Base-by-base conservation (phyloP, 2,888 invertebrate genomes). In the Macaria notata region DNA sequence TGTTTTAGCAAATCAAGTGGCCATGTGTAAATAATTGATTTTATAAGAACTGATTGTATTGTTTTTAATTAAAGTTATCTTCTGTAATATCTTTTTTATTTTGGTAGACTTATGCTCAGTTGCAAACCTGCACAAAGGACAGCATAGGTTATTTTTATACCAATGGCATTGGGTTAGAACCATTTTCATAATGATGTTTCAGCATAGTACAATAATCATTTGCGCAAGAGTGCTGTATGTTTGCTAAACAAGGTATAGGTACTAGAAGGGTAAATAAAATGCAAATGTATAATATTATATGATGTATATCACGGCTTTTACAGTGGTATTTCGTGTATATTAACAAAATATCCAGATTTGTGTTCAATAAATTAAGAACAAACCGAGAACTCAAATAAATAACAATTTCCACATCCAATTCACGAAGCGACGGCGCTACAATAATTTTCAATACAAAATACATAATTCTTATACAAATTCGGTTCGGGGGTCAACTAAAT, bases 241-340 rank as follows among this genome's bases (percentile, higher is more conserved):
- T 6, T 36, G 33, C 33, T 36, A 36, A 4, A 36, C 7, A 36
- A 7, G 33, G 33, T 36, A 7, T 4, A 7, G 33, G 33, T 7
- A 36, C 33, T 36, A 6, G 33, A 36, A 56, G 53, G 45, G 59
- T 38, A 84, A 90, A 88, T 88, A 77, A 90, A 89, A 88, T 75
- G 75, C 83, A 66, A 78, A 79, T 86, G 39, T 86, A 82, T 88
- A 88, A 86, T 90, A 88, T 87, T 90, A 88, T 88, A 89, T 86
- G 85, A 89, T 89, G 88, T 86, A 91, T 91, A 91, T 91, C 91
- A 90, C 90, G 91, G 90, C 85, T 88, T 89, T 90, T 88, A 90
- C 91, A 90, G 86, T 91, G 88, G 88, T 89, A 88, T 84, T 87
- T 79, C 86, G 4, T 83, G 79, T 86, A 82, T 88, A 85, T 86